Percentiles rank a stretch among this genome's conserved stretches.
phyloP scores from a whole-genome alignment of 2,888 invertebrate species.

The Invenusta paracnida region DNA sequence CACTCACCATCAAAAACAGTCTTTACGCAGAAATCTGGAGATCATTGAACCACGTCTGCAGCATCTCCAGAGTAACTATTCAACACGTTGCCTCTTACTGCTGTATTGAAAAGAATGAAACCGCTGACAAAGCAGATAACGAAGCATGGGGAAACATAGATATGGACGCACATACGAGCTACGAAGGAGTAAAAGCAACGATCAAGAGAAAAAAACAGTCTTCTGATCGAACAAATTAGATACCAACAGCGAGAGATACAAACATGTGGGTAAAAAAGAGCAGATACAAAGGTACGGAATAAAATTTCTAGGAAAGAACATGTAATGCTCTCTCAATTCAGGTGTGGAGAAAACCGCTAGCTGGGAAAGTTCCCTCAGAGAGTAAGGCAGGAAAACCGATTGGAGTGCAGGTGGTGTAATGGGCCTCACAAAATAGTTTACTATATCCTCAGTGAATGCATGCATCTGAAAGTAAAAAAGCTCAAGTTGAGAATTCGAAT shows the following conservation, averaged over 20 bases:
- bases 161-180: not conserved
- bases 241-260: not conserved
- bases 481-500: too few relatives aligned
- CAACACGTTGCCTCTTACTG: not conserved
- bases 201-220: not conserved
- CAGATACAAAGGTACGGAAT: not conserved
- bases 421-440: not conserved
- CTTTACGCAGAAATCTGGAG: not conserved
- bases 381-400: not conserved
- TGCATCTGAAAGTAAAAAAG: not conserved
- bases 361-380: not conserved
- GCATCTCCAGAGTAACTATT: not conserved
- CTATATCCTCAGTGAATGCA: not conserved
- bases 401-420: not conserved
- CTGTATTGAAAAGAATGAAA: too few relatives aligned
- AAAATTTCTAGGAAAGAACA: not conserved
- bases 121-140: not conserved
- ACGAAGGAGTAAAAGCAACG: not conserved
- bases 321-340: not conserved
- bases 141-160: not conserved
- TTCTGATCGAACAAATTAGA: not conserved
- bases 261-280: not conserved
- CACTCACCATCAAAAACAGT: not conserved
- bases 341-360: not conserved
- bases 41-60: not conserved